Evolutionary conservation across 2,888 invertebrate genomes (phyloP).

Genomic region (Papilio gigon): DNA sequence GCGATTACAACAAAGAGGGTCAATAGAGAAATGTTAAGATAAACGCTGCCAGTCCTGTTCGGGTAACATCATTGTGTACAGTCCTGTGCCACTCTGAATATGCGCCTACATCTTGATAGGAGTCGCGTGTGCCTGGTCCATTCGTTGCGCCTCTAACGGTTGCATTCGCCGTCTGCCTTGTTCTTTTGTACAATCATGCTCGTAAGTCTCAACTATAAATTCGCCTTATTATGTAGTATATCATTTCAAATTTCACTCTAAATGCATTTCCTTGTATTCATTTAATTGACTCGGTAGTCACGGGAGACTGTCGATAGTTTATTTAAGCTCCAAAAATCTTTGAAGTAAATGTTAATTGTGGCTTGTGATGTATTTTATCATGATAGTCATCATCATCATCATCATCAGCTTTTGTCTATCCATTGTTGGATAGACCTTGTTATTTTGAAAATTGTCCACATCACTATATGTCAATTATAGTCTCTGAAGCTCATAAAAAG

Average conservation of each 20-base stretch:
- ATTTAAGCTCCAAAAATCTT: background rate
- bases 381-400: too few species aligned
- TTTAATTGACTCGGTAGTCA: background rate
- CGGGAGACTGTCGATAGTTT: too few species aligned
- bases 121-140: slow-evolving; percentile 62
- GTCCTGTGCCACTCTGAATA: slow-evolving; percentile 49
- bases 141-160: slow-evolving; percentile 58
- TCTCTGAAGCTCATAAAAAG: background rate
- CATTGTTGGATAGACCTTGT: too few species aligned
- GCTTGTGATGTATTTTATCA: too few species aligned
- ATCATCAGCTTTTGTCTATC: too few species aligned
- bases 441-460: background rate
- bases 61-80: slow-evolving; percentile 47
- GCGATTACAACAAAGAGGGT: slow-evolving; percentile 46
- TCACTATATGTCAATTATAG: background rate
- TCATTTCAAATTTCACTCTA: background rate
- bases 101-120: slow-evolving; percentile 50
- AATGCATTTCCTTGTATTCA: background rate
- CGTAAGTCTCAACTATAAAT: slow-evolving; percentile 24
- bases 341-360: background rate
- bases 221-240: slow-evolving; percentile 9
- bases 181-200: slow-evolving; percentile 47
- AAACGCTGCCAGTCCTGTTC: slow-evolving; percentile 44
- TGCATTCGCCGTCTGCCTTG: slow-evolving; percentile 49
- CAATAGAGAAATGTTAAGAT: slow-evolving; percentile 48